Percentiles rank a stretch among this genome's conserved stretches.
phyloP scores from a whole-genome alignment of 2,797 vertebrate genomes.

The Morelia viridis region DNA sequence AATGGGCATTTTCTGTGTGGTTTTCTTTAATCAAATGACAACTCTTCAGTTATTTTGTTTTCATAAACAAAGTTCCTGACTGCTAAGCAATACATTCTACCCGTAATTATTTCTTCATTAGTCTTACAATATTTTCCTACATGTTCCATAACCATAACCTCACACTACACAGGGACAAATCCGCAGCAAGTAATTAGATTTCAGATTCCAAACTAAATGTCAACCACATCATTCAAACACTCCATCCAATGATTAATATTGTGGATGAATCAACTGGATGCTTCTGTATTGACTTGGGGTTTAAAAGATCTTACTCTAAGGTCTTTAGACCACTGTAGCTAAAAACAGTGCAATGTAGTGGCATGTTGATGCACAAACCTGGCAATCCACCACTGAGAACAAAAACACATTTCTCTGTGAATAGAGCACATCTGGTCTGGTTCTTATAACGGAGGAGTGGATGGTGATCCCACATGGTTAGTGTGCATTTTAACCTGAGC shows the following conservation, averaged over 20 bases:
- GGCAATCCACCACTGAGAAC: neutral
- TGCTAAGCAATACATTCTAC: neutral
- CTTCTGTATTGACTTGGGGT: constrained; percentile 11
- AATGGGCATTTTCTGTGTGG: neutral
- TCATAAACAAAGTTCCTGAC: neutral
- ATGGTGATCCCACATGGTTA: neutral
- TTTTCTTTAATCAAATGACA: neutral
- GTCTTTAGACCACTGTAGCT: constrained; percentile 8
- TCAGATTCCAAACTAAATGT: constrained; percentile 52
- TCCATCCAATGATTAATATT: constrained; percentile 23
- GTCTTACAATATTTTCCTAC: constrained; percentile 1
- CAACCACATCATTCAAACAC: constrained; percentile 32
- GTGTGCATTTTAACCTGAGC: too few relatives aligned
- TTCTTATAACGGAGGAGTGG: neutral
- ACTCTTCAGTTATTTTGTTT: neutral
- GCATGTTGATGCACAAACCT: neutral
- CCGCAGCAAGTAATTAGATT: constrained; percentile 40
- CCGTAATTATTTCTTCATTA: constrained; percentile 25
- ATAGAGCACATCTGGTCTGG: constrained; percentile 2
- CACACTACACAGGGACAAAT: constrained; percentile 21
- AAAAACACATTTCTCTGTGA: neutral
- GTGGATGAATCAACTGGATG: neutral
- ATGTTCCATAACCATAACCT: constrained; percentile 1
- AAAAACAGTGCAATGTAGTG: neutral
- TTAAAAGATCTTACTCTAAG: constrained; percentile 23